A percentile compares a stretch with the other conserved stretches of the same genome.
These are phyloP conservation scores for Meteorus sp. DNA, from an alignment of 1,140 invertebrate genomes.

Conservation along the genomic window DNA sequence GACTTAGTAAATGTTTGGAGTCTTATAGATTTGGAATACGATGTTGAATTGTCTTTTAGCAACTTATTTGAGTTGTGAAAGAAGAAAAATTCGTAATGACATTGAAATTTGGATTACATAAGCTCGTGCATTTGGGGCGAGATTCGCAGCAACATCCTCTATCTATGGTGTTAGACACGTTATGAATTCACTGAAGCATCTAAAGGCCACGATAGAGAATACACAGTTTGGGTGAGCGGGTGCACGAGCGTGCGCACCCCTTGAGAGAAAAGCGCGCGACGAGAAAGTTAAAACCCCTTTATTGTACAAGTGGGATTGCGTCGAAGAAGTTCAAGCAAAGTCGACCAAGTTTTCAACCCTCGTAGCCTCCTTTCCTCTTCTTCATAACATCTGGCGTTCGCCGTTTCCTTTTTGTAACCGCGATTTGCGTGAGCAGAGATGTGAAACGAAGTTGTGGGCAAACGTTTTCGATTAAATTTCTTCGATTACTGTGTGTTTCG, in stretches of 20 bases:
- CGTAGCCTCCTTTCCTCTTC: neutral
- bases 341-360: constrained; percentile 30
- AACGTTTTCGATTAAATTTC: constrained; percentile 24
- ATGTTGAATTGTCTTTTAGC: too few relatives aligned
- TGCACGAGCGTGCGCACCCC: neutral
- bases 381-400: neutral
- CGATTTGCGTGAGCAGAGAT: constrained; percentile 32
- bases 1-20: too few relatives aligned
- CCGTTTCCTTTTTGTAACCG: too few relatives aligned
- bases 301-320: constrained; percentile 28
- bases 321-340: constrained; percentile 29
- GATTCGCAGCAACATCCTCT: too few relatives aligned
- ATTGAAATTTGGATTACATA: too few relatives aligned
- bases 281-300: constrained; percentile 37
- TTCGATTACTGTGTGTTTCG: constrained; percentile 16
- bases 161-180: too few relatives aligned
- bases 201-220: neutral
- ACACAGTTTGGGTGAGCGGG: neutral
- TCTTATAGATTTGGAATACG: too few relatives aligned
- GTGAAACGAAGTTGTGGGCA: constrained; percentile 24
- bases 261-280: constrained; percentile 8
- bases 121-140: too few relatives aligned
- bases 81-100: too few relatives aligned
- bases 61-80: too few relatives aligned
- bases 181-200: neutral